Percentiles rank a stretch among this genome's conserved stretches.
phyloP scores from a whole-genome alignment of 2,888 invertebrate species.

The Sphaeridia pumilis region DNA sequence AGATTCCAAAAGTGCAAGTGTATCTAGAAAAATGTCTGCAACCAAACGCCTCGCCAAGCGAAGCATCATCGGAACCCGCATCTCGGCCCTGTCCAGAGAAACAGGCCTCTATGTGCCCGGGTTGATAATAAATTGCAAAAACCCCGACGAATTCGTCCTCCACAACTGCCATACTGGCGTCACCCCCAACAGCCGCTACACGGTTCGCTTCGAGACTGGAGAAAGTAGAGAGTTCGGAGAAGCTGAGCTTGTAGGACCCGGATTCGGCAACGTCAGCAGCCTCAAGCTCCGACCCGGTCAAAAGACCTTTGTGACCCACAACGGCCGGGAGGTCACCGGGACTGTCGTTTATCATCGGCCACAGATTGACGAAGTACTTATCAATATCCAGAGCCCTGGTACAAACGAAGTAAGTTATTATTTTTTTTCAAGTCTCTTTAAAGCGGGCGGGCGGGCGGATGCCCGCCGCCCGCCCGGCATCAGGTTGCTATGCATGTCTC shows the following conservation, averaged over 20 bases:
- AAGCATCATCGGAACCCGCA: constrained; percentile 90
- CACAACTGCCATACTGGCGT: constrained; percentile 43
- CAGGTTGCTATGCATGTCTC: too few species aligned
- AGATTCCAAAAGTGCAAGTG: too few species aligned
- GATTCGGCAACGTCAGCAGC: constrained; percentile 71
- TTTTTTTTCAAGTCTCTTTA: too few species aligned
- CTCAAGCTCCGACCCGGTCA: constrained; percentile 70
- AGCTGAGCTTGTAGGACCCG: constrained; percentile 80
- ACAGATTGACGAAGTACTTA: constrained; percentile 70
- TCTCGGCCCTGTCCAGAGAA: constrained; percentile 73
- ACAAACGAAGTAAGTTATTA: constrained; percentile 31
- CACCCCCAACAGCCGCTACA: constrained; percentile 46
- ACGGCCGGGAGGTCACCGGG: constrained; percentile 75
- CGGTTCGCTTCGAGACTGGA: constrained; percentile 58
- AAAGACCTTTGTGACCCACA: constrained; percentile 82
- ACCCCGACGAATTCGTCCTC: constrained; percentile 44
- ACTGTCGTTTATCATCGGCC: constrained; percentile 58
- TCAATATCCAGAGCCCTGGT: constrained; percentile 45
- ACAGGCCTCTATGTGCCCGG: constrained; percentile 88
- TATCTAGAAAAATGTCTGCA: constrained; percentile 74
- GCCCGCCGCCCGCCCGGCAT: too few species aligned
- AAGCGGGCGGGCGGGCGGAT: too few species aligned
- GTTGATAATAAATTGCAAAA: constrained; percentile 82
- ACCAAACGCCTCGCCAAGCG: constrained; percentile 90
- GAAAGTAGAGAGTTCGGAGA: constrained; percentile 55